A percentile compares a stretch with the other conserved stretches of the same genome.
phyloP scores from a whole-genome alignment of 37 sponge, comb jelly and placozoan species.

The Halisarca cf. caerulea region DNA sequence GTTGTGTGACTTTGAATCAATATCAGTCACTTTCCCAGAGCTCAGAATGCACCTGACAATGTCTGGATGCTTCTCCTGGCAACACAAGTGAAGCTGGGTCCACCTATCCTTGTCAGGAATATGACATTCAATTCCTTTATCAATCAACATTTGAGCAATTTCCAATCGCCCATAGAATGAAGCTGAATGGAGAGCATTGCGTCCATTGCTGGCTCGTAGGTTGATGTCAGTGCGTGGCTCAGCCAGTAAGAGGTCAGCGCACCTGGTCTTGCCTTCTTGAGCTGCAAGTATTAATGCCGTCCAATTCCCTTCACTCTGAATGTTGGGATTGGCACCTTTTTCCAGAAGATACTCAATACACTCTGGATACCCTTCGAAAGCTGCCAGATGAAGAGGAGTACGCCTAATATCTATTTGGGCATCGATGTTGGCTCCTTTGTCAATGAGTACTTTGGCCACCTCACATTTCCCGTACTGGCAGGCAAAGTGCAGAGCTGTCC shows the following conservation, averaged over 20 bases:
- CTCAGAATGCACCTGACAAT: constrained; percentile 55
- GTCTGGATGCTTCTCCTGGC: constrained; percentile 77
- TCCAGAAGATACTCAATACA: constrained; percentile 62
- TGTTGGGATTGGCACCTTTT: constrained; percentile 45
- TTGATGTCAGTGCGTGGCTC: background rate
- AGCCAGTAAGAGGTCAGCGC: constrained; percentile 55
- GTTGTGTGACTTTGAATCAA: constrained; percentile 61
- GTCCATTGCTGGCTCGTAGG: constrained; percentile 55
- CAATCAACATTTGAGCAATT: constrained; percentile 29
- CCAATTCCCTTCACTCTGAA: constrained; percentile 83
- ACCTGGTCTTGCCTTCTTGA: constrained; percentile 74
- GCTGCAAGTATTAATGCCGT: constrained; percentile 75
- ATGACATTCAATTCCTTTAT: constrained; percentile 48
- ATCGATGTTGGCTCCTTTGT: constrained; percentile 51
- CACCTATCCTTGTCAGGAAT: constrained; percentile 73
- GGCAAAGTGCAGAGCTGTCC: constrained; percentile 84
- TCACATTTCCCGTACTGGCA: constrained; percentile 68
- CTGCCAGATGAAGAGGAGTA: constrained; percentile 80
- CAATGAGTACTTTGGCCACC: constrained; percentile 51
- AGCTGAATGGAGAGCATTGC: constrained; percentile 79
- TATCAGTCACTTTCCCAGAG: background rate
- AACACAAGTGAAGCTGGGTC: constrained; percentile 83
- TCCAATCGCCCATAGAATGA: constrained; percentile 74
- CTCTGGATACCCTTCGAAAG: constrained; percentile 76
- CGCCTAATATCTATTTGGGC: constrained; percentile 70